Conservation (phyloP, 2,113 vertebrate genomes). For the Cettia cetti region DNA sequence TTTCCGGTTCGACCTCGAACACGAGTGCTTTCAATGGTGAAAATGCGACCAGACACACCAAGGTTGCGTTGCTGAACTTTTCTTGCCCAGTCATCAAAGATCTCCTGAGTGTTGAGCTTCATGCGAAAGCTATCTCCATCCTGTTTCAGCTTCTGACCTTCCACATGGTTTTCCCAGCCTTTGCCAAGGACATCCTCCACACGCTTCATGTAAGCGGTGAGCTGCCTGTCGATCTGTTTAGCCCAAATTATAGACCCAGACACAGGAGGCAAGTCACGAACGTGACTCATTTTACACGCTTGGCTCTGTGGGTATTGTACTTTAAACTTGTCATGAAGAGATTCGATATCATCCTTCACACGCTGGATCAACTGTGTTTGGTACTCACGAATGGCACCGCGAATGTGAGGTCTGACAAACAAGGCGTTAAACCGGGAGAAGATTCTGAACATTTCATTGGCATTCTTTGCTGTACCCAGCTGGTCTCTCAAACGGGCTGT, state of each 20-base stretch:
- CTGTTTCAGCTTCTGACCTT: slow-evolving; percentile 97
- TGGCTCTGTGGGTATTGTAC: slow-evolving; percentile 98
- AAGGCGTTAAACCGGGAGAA: slow-evolving; percentile 97
- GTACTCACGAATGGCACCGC: slow-evolving; percentile 95
- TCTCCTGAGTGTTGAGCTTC: slow-evolving; percentile 98
- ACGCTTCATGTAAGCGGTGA: slow-evolving; percentile 98
- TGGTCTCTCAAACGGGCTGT: slow-evolving; percentile 95
- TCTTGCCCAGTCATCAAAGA: slow-evolving; percentile 97
- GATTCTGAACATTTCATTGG: slow-evolving; percentile 98
- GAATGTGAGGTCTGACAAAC: slow-evolving; percentile 97
- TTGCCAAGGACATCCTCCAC: slow-evolving; percentile 98
- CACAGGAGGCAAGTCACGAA: slow-evolving; percentile 92
- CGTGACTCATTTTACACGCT: slow-evolving; percentile 98
- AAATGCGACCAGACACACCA: slow-evolving; percentile 95
- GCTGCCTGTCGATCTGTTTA: slow-evolving; percentile 96
- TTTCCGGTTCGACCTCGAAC: slow-evolving; percentile 90
- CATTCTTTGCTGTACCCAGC: slow-evolving; percentile 96
- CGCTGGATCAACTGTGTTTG: slow-evolving; percentile 97
- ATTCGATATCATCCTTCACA: slow-evolving; percentile 96
- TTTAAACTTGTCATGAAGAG: slow-evolving; percentile 98
- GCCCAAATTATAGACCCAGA: slow-evolving; percentile 99
- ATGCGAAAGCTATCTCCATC: slow-evolving; percentile 98
- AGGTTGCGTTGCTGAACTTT: slow-evolving; percentile 99
- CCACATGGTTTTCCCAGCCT: slow-evolving; percentile 98
- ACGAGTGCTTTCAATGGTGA: slow-evolving; percentile 93